Evolutionary conservation across 1,140 invertebrate genomes (phyloP), one percentile per base, ranked within the genome.

Genomic region (Arion vulgaris): DNA sequence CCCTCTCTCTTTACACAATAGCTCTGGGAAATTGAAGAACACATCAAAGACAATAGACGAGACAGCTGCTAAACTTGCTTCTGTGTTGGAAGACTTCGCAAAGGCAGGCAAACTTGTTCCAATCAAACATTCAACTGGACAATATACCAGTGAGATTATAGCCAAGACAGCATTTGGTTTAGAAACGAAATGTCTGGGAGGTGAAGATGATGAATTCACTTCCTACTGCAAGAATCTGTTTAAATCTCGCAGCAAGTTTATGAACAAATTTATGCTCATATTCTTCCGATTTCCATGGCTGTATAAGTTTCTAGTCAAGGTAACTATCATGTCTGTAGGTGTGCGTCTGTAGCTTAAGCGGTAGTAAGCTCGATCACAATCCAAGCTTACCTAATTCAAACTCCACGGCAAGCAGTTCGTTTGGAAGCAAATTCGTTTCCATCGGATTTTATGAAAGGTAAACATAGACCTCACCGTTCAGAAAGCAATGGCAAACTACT

Each of bases 81-180:
- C 11, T 0, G 36, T 80, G 26, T 51, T 80, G 15, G 62, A 80
- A 51, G 45, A 69, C 9, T 32, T 26, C 5, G 78, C 66, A 13
- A 45, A 39, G 38, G 45, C 49, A 11, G 39, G 28, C 39, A 32
- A 32, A 23, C 36, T 49, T 11, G 36, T 80, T 11, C 13, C 13
- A 0, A 23, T 80, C 19, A 57, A 51, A 28, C 39, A 80, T 51
- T 32, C 36, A 11, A 49, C 32, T 28, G 66, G 78, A 5, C 62
- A 69, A 19, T 80, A 62, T 41, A 71, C 62, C 1, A 71, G 51
- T n/a, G 78, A 69, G 32, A 80, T 80, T 34, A 80, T 80, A 0
- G 78, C 78, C 62, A 80, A 45, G 68, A 71, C 78, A 39, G 78
- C 36, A 38, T 71, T 80, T 36, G 66, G 78, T 49, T n/a, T 80